These are phyloP conservation scores for Hymenochirus boettgeri DNA, from an alignment of 2,113 vertebrate species.

Conservation along the genomic window DNA sequence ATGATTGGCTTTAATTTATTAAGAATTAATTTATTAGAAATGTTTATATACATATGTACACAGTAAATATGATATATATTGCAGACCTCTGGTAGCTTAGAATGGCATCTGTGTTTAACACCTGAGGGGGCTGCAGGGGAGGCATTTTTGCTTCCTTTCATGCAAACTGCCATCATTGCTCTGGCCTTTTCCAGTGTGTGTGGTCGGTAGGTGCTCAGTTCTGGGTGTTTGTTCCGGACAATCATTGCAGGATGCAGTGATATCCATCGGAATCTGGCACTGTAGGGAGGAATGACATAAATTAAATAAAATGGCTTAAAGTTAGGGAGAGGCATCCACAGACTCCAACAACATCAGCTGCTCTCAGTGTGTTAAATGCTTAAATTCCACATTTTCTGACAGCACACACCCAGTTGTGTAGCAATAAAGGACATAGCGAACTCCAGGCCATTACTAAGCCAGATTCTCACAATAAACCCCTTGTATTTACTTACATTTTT, in stretches of 20 bases:
- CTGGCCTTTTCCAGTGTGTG: background rate
- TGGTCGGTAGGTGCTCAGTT: too few species aligned
- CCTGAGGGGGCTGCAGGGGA: background rate
- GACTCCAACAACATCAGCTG: too few species aligned
- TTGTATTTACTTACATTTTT: conserved; percentile 40
- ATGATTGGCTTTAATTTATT: too few species aligned
- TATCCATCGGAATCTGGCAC: conserved; percentile 47
- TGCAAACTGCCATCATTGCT: background rate
- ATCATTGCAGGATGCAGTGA: conserved; percentile 50
- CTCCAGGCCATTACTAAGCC: too few species aligned
- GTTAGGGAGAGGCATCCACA: too few species aligned
- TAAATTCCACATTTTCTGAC: too few species aligned
- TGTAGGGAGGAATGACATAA: conserved; percentile 13
- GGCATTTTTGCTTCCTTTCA: background rate
- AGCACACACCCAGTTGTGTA: too few species aligned
- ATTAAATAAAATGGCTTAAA: too few species aligned
- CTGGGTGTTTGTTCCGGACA: background rate
- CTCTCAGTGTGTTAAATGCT: too few species aligned
- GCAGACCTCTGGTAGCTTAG: too few species aligned
- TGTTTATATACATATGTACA: conserved; percentile 1
- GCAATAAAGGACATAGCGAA: too few species aligned
- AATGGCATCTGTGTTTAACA: background rate
- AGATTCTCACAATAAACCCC: background rate
- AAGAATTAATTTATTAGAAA: conserved; percentile 24
- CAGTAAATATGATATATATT: background rate